Evolutionary conservation across 2,797 vertebrate species (phyloP).

Genomic region (Lemur catta): DNA sequence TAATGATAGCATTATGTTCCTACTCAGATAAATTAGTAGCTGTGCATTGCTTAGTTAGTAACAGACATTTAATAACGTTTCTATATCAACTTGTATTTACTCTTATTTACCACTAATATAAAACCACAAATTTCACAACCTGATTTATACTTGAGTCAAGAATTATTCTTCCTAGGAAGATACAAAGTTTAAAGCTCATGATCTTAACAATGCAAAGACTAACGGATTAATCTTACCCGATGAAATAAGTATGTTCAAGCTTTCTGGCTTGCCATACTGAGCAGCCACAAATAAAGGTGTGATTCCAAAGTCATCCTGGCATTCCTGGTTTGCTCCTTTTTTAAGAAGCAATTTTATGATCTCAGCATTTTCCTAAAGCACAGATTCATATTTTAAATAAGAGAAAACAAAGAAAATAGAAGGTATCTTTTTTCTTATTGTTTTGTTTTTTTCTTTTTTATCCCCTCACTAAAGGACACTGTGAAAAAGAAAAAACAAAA

Average conservation of each 20-base stretch:
- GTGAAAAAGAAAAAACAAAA: neutral
- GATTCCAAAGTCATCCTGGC: constrained; percentile 89
- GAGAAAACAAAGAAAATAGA: constrained; percentile 9
- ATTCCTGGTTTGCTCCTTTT: constrained; percentile 83
- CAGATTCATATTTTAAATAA: constrained; percentile 37
- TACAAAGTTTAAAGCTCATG: neutral
- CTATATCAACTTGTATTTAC: constrained; percentile 17
- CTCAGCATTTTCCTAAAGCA: constrained; percentile 83
- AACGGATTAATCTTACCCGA: constrained; percentile 79
- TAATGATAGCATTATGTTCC: neutral
- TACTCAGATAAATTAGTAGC: constrained; percentile 5
- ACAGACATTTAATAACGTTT: constrained; percentile 25
- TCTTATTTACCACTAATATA: constrained; percentile 51
- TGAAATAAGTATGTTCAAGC: constrained; percentile 84
- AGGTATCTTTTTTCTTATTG: neutral
- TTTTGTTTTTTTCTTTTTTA: neutral
- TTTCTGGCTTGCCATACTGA: constrained; percentile 89
- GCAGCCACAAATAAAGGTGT: constrained; percentile 90
- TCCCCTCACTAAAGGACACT: neutral
- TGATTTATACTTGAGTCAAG: constrained; percentile 17
- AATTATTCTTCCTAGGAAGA: constrained; percentile 34
- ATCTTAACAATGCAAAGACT: neutral
- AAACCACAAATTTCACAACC: constrained; percentile 27
- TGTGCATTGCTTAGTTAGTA: neutral
- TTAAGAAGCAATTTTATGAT: constrained; percentile 84